Percentiles rank a stretch among this genome's conserved stretches.
Conservation (phyloP, 2,888 invertebrate genomes). For the Amiota communis region DNA sequence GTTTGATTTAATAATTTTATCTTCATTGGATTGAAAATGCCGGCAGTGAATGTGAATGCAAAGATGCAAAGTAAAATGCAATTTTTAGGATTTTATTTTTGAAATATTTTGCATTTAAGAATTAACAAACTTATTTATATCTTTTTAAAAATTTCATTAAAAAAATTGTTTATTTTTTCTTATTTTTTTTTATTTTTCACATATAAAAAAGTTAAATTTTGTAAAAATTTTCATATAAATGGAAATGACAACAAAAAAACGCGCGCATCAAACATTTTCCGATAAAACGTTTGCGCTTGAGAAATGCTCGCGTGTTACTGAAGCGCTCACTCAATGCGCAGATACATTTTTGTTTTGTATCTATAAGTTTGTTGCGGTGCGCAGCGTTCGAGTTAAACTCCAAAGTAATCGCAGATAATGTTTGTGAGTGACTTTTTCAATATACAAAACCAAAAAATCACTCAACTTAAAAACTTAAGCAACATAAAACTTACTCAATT, state of each 20-base stretch:
- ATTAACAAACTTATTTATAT: conserved; percentile 11
- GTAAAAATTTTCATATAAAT: conserved; percentile 19
- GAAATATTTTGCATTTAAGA: not conserved
- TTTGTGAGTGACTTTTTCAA: conserved; percentile 1
- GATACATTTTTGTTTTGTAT: conserved; percentile 64
- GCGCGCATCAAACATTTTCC: conserved; percentile 46
- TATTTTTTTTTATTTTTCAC: not conserved
- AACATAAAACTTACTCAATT: too few relatives aligned
- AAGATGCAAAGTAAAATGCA: not conserved
- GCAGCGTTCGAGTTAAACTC: conserved; percentile 52
- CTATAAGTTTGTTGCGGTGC: conserved; percentile 45
- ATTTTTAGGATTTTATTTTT: conserved; percentile 39
- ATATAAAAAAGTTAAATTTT: not conserved
- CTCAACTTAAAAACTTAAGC: too few relatives aligned
- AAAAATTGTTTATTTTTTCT: not conserved
- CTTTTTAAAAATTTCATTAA: conserved; percentile 15
- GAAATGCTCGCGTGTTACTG: conserved; percentile 71
- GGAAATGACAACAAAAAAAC: conserved; percentile 12
- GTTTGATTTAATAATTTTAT: too few relatives aligned
- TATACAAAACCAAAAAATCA: too few relatives aligned
- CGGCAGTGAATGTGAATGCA: too few relatives aligned
- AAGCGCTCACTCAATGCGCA: conserved; percentile 62
- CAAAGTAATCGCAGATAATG: conserved; percentile 42
- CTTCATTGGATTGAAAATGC: too few relatives aligned
- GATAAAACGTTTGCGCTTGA: conserved; percentile 55